Evolutionary conservation across 1,140 invertebrate genomes (phyloP), one percentile per base, ranked within the genome.

Genomic region (Caenorhabditis remanei): DNA sequence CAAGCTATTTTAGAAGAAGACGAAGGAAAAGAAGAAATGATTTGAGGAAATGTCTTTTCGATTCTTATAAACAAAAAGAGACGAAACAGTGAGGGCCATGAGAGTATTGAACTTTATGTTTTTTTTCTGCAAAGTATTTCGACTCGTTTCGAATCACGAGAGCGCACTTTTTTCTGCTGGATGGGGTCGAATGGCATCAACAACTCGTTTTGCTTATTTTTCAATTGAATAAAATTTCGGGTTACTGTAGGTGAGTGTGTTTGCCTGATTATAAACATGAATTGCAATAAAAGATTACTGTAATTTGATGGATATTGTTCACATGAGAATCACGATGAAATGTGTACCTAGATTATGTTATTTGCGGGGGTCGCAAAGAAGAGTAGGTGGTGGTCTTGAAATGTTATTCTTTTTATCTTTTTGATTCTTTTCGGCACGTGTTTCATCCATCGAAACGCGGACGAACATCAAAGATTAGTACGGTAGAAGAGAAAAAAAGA

Each of bases 121-220:
- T 79, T 50, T 24, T 50, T 46, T 24, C 67, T 32, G 67, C 21
- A 79, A 24, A 79, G 11, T 24, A 79, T 79, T 48, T 79, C 46
- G n/a, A 50, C n/a, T 53, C 71, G n/a, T 53, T 53, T 48, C 71
- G 46, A 79, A 79, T 79, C 71, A 79, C 71, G 71, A 79, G 71
- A 79, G 71, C 71, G 71, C 40, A 48, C 71, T 79, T 79, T n/a
- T 63, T 63, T 32, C 11, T 13, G 11, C 19, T 7, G 61, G 21
- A 53, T 53, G 61, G 61, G 61, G 61, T 32, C 24, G 61, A 63
- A 14, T n/a, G 46, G 43, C 71, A 79, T 50, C 71, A 79, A 79
- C 71, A 79, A 79, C 71, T 24, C 71, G 71, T 79, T 79, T 50
- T 79, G 71, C 43, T 79, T 63, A 63, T 63, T 63, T 63, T 63